Conservation (phyloP, 2,113 vertebrate genomes). For the Myrmophylax atrothorax region DNA sequence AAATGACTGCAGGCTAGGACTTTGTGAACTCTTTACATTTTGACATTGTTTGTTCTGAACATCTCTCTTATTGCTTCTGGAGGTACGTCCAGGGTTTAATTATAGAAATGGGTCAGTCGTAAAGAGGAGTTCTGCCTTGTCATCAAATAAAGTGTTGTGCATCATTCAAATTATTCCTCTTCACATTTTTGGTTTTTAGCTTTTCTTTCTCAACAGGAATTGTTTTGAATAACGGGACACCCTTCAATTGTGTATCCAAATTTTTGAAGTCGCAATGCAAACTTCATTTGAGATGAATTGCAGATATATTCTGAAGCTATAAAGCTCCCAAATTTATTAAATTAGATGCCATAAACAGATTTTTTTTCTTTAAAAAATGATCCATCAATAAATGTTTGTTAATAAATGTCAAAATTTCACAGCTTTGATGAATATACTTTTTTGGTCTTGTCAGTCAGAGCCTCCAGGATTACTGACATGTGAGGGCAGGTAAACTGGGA, state of each 20-base stretch:
- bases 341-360: not conserved
- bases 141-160: not conserved
- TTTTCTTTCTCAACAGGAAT: not conserved
- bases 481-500: not conserved
- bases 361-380: not conserved
- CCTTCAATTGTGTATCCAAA: not conserved
- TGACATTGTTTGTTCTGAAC: slow-evolving; percentile 22
- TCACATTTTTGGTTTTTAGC: not conserved
- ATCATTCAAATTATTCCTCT: not conserved
- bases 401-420: not conserved
- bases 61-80: not conserved
- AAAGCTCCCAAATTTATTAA: not conserved
- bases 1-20: not conserved
- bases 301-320: not conserved
- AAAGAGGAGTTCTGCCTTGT: not conserved
- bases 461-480: not conserved
- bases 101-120: not conserved
- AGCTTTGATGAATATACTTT: not conserved
- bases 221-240: not conserved
- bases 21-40: slow-evolving; percentile 13
- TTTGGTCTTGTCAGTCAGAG: not conserved
- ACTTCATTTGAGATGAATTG: not conserved
- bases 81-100: not conserved
- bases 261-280: not conserved
- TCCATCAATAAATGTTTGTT: not conserved